These are phyloP conservation scores for Tipula confusa DNA, from an alignment of 2,888 invertebrate species.

Conservation along the genomic window DNA sequence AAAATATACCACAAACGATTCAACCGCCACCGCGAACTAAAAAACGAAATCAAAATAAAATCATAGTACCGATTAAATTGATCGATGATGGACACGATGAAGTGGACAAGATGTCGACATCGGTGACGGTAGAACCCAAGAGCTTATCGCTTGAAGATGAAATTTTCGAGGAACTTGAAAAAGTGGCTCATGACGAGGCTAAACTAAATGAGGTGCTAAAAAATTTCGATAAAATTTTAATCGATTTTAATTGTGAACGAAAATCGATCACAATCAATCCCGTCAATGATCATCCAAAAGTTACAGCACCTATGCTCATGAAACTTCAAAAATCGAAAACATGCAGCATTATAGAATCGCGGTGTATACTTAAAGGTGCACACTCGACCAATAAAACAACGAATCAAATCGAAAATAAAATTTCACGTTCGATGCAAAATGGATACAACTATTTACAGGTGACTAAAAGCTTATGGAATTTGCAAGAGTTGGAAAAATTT, in stretches of 20 bases:
- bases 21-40: slow-evolving; percentile 28
- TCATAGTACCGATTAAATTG: background rate
- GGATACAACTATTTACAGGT: slow-evolving; percentile 50
- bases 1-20: background rate
- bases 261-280: background rate
- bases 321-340: slow-evolving; percentile 64
- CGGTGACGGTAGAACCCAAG: background rate
- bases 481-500: slow-evolving; percentile 56
- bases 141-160: slow-evolving; percentile 46
- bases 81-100: background rate
- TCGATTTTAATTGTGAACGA: slow-evolving; percentile 46
- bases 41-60: slow-evolving; percentile 27
- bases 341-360: slow-evolving; percentile 65
- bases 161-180: slow-evolving; percentile 49
- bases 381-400: background rate
- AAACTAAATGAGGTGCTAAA: slow-evolving; percentile 53
- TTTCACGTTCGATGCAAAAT: background rate
- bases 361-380: slow-evolving; percentile 52
- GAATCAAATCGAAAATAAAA: background rate
- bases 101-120: slow-evolving; percentile 36
- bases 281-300: background rate
- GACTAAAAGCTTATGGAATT: slow-evolving; percentile 58
- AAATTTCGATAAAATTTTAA: slow-evolving; percentile 54
- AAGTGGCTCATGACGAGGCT: slow-evolving; percentile 49
- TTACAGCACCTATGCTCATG: slow-evolving; percentile 31